Conservation (phyloP, 2,113 vertebrate genomes). For the Bos indicus region DNA sequence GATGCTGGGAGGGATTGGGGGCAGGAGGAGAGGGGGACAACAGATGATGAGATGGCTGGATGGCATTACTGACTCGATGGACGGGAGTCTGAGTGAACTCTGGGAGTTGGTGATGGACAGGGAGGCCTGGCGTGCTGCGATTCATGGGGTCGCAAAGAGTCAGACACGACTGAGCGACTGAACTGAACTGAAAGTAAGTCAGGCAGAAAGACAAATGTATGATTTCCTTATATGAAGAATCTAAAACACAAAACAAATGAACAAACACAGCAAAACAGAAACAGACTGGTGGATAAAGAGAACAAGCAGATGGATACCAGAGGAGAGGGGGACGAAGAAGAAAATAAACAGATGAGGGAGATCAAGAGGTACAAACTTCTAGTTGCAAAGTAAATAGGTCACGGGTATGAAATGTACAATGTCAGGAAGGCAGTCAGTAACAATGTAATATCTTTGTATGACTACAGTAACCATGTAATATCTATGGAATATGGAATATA, state of each 20-base stretch:
- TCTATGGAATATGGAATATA: background rate
- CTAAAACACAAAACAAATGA: background rate
- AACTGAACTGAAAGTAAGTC: background rate
- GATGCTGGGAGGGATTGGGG: too few relatives aligned
- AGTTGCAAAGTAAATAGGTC: background rate
- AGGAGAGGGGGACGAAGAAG: background rate
- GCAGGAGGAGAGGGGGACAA: too few relatives aligned
- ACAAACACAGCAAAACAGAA: background rate
- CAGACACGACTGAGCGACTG: too few relatives aligned
- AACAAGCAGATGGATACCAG: background rate
- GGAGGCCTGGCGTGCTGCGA: too few relatives aligned
- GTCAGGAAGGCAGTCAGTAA: background rate
- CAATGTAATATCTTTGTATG: background rate
- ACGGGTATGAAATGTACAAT: background rate
- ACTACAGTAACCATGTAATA: background rate
- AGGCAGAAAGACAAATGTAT: background rate
- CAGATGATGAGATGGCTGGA: too few relatives aligned
- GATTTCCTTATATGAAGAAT: background rate
- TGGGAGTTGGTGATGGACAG: too few relatives aligned
- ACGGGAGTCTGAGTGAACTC: too few relatives aligned
- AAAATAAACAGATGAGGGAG: background rate
- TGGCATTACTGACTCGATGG: too few relatives aligned
- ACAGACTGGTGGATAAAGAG: background rate
- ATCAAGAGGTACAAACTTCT: background rate
- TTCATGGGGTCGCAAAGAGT: too few relatives aligned